These are phyloP conservation scores for Callinectes sapidus DNA, from an alignment of 2,888 invertebrate species.

Conservation along the genomic window DNA sequence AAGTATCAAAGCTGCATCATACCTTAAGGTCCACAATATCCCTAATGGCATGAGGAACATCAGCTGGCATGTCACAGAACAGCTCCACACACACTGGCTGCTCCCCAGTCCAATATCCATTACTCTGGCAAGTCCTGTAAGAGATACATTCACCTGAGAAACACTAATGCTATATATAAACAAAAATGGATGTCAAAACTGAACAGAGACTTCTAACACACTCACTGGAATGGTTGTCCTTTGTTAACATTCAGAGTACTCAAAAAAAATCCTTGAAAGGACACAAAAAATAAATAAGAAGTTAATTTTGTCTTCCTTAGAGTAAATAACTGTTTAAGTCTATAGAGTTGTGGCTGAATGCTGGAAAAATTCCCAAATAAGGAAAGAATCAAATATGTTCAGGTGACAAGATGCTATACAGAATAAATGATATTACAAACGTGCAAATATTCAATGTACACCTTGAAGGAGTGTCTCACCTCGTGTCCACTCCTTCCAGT, in stretches of 20 bases:
- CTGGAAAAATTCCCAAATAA: too few relatives aligned
- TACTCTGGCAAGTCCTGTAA: constrained; percentile 67
- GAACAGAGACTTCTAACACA: not conserved
- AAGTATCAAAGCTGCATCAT: not conserved
- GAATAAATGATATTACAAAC: not conserved
- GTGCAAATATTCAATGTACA: not conserved
- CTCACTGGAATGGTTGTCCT: too few relatives aligned
- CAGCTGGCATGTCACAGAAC: constrained; percentile 63
- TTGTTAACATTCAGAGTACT: too few relatives aligned
- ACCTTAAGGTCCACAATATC: constrained; percentile 62
- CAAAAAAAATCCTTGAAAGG: too few relatives aligned
- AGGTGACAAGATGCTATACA: not conserved
- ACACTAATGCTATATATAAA: not conserved
- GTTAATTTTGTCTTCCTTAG: too few relatives aligned
- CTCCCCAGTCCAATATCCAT: constrained; percentile 69
- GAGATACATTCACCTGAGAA: not conserved
- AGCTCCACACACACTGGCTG: constrained; percentile 68
- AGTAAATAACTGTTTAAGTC: too few relatives aligned
- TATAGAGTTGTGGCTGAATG: too few relatives aligned
- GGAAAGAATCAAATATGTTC: too few relatives aligned
- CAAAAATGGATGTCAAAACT: not conserved
- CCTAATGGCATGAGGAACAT: constrained; percentile 58
- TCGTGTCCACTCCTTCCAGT: constrained; percentile 72
- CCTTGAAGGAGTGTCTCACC: constrained; percentile 50
- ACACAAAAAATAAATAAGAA: not conserved